A percentile compares a stretch with the other conserved stretches of the same genome.
These are phyloP conservation scores for Chamaea fasciata DNA, from an alignment of 2,113 vertebrate species.

Conservation along the genomic window DNA sequence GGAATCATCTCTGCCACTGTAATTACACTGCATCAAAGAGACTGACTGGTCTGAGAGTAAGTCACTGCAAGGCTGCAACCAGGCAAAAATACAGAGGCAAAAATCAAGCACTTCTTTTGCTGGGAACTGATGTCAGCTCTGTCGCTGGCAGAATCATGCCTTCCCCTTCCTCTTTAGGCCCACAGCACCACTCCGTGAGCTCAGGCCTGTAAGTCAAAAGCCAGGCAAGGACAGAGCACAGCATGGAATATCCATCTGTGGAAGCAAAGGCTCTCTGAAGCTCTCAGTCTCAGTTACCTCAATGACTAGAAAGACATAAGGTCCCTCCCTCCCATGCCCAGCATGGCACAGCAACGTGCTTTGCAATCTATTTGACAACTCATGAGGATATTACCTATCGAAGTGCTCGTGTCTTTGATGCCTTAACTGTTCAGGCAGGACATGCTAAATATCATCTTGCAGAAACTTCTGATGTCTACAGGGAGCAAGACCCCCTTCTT, in stretches of 20 bases:
- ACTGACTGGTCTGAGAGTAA: background rate
- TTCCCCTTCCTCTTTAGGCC: background rate
- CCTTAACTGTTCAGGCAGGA: slow-evolving; percentile 49
- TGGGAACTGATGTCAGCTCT: background rate
- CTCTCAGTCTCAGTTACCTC: background rate
- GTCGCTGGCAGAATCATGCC: background rate
- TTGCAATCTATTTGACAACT: background rate
- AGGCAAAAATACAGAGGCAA: background rate
- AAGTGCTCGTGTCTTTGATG: slow-evolving; percentile 20
- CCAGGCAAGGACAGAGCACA: slow-evolving; percentile 51
- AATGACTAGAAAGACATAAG: background rate
- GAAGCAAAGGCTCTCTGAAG: slow-evolving; percentile 29
- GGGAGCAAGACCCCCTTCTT: slow-evolving; percentile 47
- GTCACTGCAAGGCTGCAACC: background rate
- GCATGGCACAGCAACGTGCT: background rate
- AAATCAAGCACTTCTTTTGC: background rate
- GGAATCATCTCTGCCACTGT: background rate
- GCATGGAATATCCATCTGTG: slow-evolving; percentile 34
- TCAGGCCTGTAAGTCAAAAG: slow-evolving; percentile 25
- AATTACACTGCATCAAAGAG: background rate
- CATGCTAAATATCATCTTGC: slow-evolving; percentile 59
- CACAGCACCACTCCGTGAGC: background rate
- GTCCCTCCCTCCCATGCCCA: slow-evolving; percentile 1
- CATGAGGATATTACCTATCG: slow-evolving; percentile 21
- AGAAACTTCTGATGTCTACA: slow-evolving; percentile 59